Base-by-base conservation (phyloP, 1,140 invertebrate genomes). In the Ectropis grisescens region DNA sequence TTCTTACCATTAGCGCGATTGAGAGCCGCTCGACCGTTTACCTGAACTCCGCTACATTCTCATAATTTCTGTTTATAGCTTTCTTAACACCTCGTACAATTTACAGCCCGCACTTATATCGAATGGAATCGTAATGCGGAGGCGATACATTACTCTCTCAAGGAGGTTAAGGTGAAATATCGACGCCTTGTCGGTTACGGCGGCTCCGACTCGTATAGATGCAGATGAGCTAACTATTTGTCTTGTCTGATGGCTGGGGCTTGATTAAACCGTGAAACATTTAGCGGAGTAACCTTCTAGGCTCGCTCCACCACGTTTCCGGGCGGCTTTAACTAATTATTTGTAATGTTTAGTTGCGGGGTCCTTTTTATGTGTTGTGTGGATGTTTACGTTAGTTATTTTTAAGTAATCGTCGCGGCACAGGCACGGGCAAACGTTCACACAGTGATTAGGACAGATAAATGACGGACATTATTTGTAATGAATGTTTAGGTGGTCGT, bases 231-330 rank as follows among this genome's bases (percentile, higher is more conserved):
- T 46, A 61, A 70, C 68, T 78, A 79, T 79, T 79, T 79, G 67
- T 76, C 65, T 75, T 74, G 50, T 61, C 58, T 74, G 67, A 75
- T 79, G 60, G 74, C 57, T 64, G 55, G 57, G 61, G 67, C 59
- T 79, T 79, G 71, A 79, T 79, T 79, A 79, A 76, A 79, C 58
- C 58, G 62, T 65, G 62, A 76, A 78, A 74, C 72, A 72, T 70
- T 79, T 68, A 75, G 57, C 62, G 61, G 41, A 41, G 49, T 68
- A 47, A 58, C 52, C 51, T 53, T 42, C 47, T 51, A 41, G 46
- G 41, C 45, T 53, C 6, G 24, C 16, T 19, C 8, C 16, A 19
- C 3, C n/a, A n/a, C 8, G 16, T 19, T 19, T 19, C 16, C 16
- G 16, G 16, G 16, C 3, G 16, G 16, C 16, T n/a, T n/a, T 19